A percentile compares a stretch with the other conserved stretches of the same genome.
These are phyloP conservation scores for Thrips palmi DNA, from an alignment of 1,140 invertebrate genomes.

Conservation along the genomic window DNA sequence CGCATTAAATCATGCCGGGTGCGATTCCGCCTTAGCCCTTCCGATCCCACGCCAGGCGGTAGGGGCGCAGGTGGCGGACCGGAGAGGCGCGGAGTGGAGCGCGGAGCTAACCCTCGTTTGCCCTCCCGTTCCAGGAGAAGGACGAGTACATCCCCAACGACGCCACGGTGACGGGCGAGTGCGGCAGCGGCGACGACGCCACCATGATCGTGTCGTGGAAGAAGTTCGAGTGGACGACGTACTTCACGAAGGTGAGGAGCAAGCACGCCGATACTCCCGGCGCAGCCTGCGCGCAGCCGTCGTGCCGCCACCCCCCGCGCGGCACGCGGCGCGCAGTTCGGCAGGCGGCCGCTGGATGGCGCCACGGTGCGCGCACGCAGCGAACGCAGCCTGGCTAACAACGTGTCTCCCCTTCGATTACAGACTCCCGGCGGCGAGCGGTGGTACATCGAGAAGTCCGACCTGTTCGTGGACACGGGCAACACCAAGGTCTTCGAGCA, in stretches of 20 bases:
- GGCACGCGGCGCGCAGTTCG: neutral
- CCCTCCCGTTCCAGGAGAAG: constrained; percentile 30
- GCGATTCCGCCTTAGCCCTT: too few species aligned
- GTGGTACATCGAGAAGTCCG: constrained; percentile 61
- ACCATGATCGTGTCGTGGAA: constrained; percentile 48
- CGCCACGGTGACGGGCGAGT: constrained; percentile 39
- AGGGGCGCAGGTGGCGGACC: too few species aligned
- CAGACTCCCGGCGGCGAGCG: constrained; percentile 65
- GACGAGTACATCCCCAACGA: constrained; percentile 43
- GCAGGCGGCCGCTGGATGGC: too few species aligned
- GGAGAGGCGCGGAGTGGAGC: too few species aligned
- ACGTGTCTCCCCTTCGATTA: neutral
- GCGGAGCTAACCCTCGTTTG: too few species aligned
- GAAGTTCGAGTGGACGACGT: constrained; percentile 44
- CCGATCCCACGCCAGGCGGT: too few species aligned
- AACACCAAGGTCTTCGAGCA: constrained; percentile 30
- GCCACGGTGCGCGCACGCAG: too few species aligned
- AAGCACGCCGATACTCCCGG: constrained; percentile 5
- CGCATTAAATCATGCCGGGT: too few species aligned
- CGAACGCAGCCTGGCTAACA: constrained; percentile 2
- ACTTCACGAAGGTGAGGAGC: constrained; percentile 44
- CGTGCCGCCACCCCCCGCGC: neutral
- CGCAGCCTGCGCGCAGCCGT: neutral
- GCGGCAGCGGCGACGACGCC: constrained; percentile 45
- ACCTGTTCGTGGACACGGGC: constrained; percentile 33